Evolutionary conservation across 2,113 vertebrate species (phyloP), one percentile per base, ranked within the genome.

Genomic region (Petroica traversi): DNA sequence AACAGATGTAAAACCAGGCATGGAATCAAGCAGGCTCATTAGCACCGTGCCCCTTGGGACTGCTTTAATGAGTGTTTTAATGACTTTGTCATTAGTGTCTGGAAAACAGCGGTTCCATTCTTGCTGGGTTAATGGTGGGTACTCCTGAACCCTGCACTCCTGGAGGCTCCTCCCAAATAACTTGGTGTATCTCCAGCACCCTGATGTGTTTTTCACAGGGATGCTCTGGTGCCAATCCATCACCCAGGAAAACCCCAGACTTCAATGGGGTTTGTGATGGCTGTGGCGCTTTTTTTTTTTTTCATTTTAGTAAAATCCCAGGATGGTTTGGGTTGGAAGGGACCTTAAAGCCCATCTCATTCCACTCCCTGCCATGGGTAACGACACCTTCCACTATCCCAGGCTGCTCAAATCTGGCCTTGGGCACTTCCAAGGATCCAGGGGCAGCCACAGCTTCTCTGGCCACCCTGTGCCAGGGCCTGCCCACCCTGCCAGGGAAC

Each of bases 121-220:
- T 28, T 54, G 55, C 33, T 82, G 75, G 26, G 1, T n/a, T 18
- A 8, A 24, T 18, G 48, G 6, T 72, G 34, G 54, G 14, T 1
- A 4, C 46, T 61, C 19, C 76, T 33, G 36, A 46, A 24, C 24
- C 18, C 9, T 28, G 26, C 43, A 11, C 16, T 31, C 9, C 51
- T 87, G 43, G 34, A 25, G 34, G 33, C 1, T 2, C 19, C 58
- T 59, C 69, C 63, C 36, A 36, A 2, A 40, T 33, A 8, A 18
- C 4, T 2, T 4, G 13, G 16, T 26, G 11, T 12, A 1, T 34
- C 18, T 43, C 1, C 10, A 6, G 43, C 26, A 8, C 1, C 0
- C 2, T 15, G 48, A 9, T 4, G 8, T 81, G 16, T 33, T 22
- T 8, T 4, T 40, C 22, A 3, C 49, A 33, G 49, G 20, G 40